A percentile compares a stretch with the other conserved stretches of the same genome.
phyloP scores from a whole-genome alignment of 2,113 vertebrate species.

The Amphiprion ocellaris region DNA sequence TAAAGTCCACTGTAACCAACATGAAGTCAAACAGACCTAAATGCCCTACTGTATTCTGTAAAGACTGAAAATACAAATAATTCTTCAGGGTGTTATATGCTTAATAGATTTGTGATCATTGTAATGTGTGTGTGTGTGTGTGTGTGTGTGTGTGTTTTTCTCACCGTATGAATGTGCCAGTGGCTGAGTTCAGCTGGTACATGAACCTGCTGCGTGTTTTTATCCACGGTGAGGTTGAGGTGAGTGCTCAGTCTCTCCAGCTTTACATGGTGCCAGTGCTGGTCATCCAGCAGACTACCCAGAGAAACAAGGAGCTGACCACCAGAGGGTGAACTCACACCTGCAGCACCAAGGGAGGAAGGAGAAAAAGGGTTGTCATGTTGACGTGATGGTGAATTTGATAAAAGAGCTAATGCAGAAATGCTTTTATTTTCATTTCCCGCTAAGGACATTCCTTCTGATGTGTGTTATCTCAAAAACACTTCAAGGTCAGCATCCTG shows the following conservation, averaged over 20 bases:
- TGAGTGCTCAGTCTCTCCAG: conserved; percentile 89
- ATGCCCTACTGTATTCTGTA: background rate
- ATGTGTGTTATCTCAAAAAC: background rate
- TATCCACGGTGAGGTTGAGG: conserved; percentile 94
- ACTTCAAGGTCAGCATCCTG: background rate
- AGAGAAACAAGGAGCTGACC: conserved; percentile 83
- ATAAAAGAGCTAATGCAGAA: background rate
- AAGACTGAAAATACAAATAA: background rate
- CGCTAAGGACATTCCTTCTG: conserved; percentile 10
- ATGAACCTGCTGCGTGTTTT: conserved; percentile 87
- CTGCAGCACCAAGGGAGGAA: conserved; percentile 75
- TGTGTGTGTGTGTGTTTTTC: conserved; percentile 23
- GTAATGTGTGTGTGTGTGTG: background rate
- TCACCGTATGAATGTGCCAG: conserved; percentile 93
- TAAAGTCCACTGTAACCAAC: background rate
- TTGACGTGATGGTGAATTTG: background rate
- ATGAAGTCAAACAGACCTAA: no score
- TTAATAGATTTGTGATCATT: background rate
- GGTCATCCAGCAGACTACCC: conserved; percentile 95
- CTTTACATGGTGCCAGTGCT: conserved; percentile 94
- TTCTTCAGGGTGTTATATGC: background rate
- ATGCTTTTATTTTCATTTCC: conserved; percentile 5
- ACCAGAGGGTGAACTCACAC: conserved; percentile 79
- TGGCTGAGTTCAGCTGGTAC: conserved; percentile 87
- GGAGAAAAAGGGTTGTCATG: conserved; percentile 3